Base-by-base conservation (phyloP, 2,113 vertebrate species). In the Thamnophis sirtalis region DNA sequence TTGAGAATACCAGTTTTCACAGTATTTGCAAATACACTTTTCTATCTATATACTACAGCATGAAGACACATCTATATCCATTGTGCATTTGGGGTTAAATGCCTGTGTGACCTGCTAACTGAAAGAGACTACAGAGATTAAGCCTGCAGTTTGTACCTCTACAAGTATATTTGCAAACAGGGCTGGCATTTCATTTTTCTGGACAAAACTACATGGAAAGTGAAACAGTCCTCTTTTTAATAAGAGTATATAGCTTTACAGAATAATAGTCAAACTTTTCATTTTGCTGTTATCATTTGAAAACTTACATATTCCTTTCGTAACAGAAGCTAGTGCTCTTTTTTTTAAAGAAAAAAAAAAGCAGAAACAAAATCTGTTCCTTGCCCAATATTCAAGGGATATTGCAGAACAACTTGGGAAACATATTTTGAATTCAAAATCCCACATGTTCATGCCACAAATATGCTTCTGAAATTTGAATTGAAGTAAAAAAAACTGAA, bases 401-500 rank as follows among this genome's bases (percentile, higher is more conserved):
- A 5, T 21, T 91, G 58, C 9, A 53, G 63, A 93, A 93, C 0
- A 22, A 5, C 15, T 11, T 60, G 68, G 53, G 68, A 58, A 89
- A 84, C 43, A 58, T 68, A 85, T 19, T 49, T 50, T 33, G 84
- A 55, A 84, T 33, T 92, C 90, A 91, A 24, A 38, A 15, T 54
- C 90, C 93, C 0, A 38, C 87, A 84, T 84, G 89, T 91, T 95
- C 94, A 60, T 60, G 56, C 4, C 9, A 92, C 86, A 88, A 94
- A 92, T 63, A 33, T 15, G 51, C 95, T 51, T 53, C 63, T 24
- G 17, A 86, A 80, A 91, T 38, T 91, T 94, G 1, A 88, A 87
- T 94, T 92, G 90, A 91, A 90, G 89, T 92, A 89, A 91, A 92
- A 89, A 91, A 92, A 93, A 84, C 55, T 53, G 93, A 91, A 55